Evolutionary conservation across 2,888 invertebrate species (phyloP), one percentile per base, ranked within the genome.

Genomic region (Sceliomorpha sp.): DNA sequence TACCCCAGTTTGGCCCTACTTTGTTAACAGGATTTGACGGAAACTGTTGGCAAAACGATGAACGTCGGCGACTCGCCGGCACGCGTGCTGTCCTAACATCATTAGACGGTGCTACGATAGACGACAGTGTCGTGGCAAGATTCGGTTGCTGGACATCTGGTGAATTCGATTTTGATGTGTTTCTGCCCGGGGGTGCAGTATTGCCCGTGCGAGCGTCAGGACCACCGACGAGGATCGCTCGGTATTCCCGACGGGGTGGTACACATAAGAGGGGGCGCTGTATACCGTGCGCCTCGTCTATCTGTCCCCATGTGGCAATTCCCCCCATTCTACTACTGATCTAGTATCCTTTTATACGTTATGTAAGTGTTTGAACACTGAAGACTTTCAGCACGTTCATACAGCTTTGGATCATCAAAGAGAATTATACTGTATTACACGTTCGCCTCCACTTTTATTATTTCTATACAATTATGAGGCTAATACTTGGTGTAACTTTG

Each of bases 161-260:
- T 85, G 81, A 82, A 87, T 87, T 87, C 85, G 87, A 87, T 87
- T 87, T 87, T 87, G 86, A 87, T 87, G 87, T 84, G 87, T 86
- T 85, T 84, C 83, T 81, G 82, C 81, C 83, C 78, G 76, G 82
- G 79, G 82, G 71, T 70, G 63, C 53, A n/a, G n/a, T 42, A 50
- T 66, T 69, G 55, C n/a, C 50, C 47, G 53, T 48, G 15, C 51
- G 39, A 53, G 50, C 40, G 51, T 47, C 26, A 53, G 36, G 60
- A 36, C 13, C 37, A 39, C 37, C 48, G 47, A 31, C 42, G 44
- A 48, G 62, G 53, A 72, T 66, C 70, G 64, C 58, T 36, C 48
- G 34, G 70, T 72, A 78, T 80, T 76, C 76, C 73, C 77, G 77
- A 72, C 73, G 76, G 76, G 68, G 67, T 63, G 63, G 69, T 74